A percentile compares a stretch with the other conserved stretches of the same genome.
Conservation (phyloP, 2,888 invertebrate genomes). For the Machimus rusticus region DNA sequence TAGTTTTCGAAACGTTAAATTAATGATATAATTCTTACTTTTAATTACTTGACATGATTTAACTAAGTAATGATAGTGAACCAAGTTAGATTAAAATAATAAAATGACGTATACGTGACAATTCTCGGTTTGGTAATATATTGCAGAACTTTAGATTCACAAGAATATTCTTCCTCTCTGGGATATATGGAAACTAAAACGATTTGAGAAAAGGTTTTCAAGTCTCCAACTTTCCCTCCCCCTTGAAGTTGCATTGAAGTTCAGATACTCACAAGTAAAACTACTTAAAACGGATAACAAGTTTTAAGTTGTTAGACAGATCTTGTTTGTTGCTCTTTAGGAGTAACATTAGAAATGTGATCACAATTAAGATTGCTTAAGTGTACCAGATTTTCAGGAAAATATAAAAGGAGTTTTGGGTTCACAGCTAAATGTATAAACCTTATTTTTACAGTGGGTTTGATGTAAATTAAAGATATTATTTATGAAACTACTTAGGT, state of each 20-base stretch:
- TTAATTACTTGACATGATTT: too few species aligned
- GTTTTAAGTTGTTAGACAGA: background rate
- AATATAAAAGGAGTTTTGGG: too few species aligned
- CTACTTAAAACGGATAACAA: background rate
- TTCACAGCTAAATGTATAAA: too few species aligned
- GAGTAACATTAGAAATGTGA: background rate
- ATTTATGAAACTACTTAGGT: too few species aligned
- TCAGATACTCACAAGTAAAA: background rate
- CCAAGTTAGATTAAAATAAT: background rate
- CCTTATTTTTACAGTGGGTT: too few species aligned
- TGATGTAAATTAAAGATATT: too few species aligned
- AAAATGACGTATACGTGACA: background rate
- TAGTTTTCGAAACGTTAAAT: too few species aligned
- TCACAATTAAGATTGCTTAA: background rate
- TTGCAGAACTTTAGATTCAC: background rate
- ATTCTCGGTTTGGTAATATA: background rate
- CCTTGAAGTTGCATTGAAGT: background rate
- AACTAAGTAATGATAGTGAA: too few species aligned
- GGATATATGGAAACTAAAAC: background rate
- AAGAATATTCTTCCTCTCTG: background rate
- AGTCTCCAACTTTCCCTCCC: background rate
- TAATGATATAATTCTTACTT: too few species aligned
- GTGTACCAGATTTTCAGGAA: too few species aligned
- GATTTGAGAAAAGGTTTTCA: background rate
- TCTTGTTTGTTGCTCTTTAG: background rate